Percentiles rank a stretch among this genome's conserved stretches.
phyloP scores from a whole-genome alignment of 2,113 vertebrate species.

The Jaculus jaculus region DNA sequence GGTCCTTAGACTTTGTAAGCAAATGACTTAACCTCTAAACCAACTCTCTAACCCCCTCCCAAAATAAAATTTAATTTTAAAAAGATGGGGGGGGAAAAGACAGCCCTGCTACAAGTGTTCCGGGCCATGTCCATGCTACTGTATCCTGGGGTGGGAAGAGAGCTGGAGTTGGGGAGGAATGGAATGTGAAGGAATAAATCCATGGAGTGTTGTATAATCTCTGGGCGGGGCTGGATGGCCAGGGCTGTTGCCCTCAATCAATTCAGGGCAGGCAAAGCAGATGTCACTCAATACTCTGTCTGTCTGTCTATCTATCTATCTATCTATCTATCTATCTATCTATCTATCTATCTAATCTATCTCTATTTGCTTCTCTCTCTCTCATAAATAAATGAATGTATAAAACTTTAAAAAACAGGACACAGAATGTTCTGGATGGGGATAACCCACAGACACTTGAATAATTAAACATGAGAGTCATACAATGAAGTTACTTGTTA shows the following conservation, averaged over 20 bases:
- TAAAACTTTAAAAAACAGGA: background rate
- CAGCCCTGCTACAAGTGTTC: background rate
- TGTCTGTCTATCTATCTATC: background rate
- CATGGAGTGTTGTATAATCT: no score
- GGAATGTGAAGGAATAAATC: background rate
- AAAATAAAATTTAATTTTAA: no score
- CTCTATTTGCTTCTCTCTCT: no score
- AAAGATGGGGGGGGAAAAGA: no score
- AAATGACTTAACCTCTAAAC: no score
- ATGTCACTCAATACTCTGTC: background rate
- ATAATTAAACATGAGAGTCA: background rate
- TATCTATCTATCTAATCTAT: no score
- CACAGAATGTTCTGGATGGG: background rate
- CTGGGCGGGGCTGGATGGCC: background rate
- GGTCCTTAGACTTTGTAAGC: no score
- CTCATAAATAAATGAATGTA: background rate
- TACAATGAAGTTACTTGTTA: background rate
- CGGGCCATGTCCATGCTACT: background rate
- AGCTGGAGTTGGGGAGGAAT: no score
- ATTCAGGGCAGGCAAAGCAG: background rate
- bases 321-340: no score
- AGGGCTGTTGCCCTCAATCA: no score
- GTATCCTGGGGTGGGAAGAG: background rate
- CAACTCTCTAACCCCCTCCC: no score
- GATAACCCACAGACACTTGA: background rate